A percentile compares a stretch with the other conserved stretches of the same genome.
phyloP scores from a whole-genome alignment of 1,140 invertebrate genomes.

The Drosophila melanogaster region Release_6_plus_ISO1_MT NT_037436.4:3538001-3538500 shows the following conservation, averaged over 20 bases:
- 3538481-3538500: conserved; percentile 29
- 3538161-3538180: conserved; percentile 23
- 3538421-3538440: conserved; percentile 14
- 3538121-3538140: conserved; percentile 21
- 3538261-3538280: conserved; percentile 43
- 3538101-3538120: conserved; percentile 16
- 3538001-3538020: not conserved
- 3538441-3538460: conserved; percentile 7
- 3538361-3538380: conserved; percentile 17
- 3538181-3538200: conserved; percentile 7
- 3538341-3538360: conserved; percentile 47
- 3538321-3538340: conserved; percentile 33
- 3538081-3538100: conserved; percentile 43
- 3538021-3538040: conserved; percentile 14
- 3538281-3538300: conserved; percentile 23
- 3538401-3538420: conserved; percentile 36
- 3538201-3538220: conserved; percentile 1
- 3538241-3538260: conserved; percentile 30
- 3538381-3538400: conserved; percentile 37
- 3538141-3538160: conserved; percentile 27
- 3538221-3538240: conserved; percentile 4
- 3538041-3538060: conserved; percentile 33
- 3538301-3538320: conserved; percentile 41
- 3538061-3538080: conserved; percentile 20
- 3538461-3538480: conserved; percentile 10